Evolutionary conservation across 2,888 invertebrate genomes (phyloP), one percentile per base, ranked within the genome.

Genomic region (Plagodis dolabraria): DNA sequence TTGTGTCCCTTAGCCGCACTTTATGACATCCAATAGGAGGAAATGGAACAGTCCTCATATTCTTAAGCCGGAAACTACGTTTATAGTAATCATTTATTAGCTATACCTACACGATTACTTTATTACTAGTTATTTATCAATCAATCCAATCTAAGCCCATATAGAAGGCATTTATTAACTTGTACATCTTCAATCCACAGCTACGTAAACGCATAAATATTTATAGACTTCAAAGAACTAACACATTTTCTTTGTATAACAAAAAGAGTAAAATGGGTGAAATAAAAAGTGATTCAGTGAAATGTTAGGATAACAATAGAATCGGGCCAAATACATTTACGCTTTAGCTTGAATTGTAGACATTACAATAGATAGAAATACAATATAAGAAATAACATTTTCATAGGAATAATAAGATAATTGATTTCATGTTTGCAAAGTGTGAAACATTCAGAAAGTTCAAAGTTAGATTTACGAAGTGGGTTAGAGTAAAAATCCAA

Each of bases 251-350:
- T 60, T 60, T 53, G 56, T 60, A 53, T 60, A 55, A 56, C 53
- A 53, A 56, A 56, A 53, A 56, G 48, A 56, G 46, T 53, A 55
- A 56, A 60, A 60, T 61, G 60, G 60, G 12, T 56, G 56, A 53
- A 57, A 57, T 61, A 56, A 61, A 60, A 61, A 60, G 54, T 56
- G 60, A 61, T 57, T 61, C 56, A 53, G 60, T 60, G 60, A 60
- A 60, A 56, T 56, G 60, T 60, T 56, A 60, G 60, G 46, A 33
- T 52, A 56, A 60, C 60, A 61, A 61, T 57, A 61, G 60, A 61
- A 57, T 57, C 53, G 40, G 53, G 53, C 56, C 46, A 50, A 56
- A 60, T 53, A 56, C 56, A 61, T 57, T 61, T 47, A 57, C 49
- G 60, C 46, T 53, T 53, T 59, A 59, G 49, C 33, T 46, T 22